Evolutionary conservation across 1,140 invertebrate species (phyloP).

Genomic region (Pomacea maculata): DNA sequence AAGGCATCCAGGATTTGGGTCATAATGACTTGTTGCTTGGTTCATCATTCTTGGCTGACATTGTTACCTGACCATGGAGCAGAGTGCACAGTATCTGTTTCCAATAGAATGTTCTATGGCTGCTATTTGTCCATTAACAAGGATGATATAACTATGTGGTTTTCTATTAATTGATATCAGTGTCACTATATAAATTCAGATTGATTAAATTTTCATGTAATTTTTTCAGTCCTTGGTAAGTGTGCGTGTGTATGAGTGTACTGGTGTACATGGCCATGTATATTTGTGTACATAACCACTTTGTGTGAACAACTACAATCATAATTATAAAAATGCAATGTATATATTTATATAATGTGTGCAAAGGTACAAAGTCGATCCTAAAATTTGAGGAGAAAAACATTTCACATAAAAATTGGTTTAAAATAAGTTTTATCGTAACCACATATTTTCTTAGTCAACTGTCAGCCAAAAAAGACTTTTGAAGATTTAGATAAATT

Average conservation of each 20-base stretch:
- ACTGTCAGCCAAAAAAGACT: too few relatives aligned
- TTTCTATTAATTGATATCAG: not conserved
- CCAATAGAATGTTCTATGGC: not conserved
- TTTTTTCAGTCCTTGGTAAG: not conserved
- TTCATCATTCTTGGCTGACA: too few relatives aligned
- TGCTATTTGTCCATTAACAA: not conserved
- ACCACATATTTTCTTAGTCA: not conserved
- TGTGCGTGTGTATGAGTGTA: conserved; percentile 4
- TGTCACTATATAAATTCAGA: not conserved
- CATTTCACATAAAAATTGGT: not conserved
- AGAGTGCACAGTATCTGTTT: too few relatives aligned
- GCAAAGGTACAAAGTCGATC: not conserved
- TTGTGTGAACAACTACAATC: not conserved
- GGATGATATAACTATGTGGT: not conserved
- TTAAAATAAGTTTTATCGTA: not conserved
- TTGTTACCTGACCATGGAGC: too few relatives aligned
- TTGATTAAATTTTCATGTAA: not conserved
- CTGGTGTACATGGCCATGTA: not conserved
- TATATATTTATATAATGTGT: too few relatives aligned
- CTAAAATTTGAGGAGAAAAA: not conserved
- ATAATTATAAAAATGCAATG: not conserved
- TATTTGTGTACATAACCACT: not conserved
- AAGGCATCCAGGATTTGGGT: too few relatives aligned
- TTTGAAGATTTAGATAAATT: too few relatives aligned
- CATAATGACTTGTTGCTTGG: too few relatives aligned